These are phyloP conservation scores for Scolopax rusticola DNA, from an alignment of 2,797 vertebrate genomes.

Conservation along the genomic window DNA sequence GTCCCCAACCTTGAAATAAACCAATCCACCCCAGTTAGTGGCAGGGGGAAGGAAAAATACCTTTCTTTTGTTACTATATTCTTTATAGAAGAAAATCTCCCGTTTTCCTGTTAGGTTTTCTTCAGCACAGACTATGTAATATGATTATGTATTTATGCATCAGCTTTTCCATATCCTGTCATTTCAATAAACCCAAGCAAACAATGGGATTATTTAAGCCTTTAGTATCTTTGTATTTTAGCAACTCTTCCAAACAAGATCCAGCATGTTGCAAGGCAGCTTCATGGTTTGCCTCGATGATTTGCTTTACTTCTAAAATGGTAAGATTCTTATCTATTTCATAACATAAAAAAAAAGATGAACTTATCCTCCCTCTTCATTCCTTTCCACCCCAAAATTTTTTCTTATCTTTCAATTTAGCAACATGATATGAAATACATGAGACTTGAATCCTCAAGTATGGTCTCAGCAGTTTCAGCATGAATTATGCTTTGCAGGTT, in stretches of 20 bases:
- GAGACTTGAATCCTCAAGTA: neutral
- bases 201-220: neutral
- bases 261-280: slow-evolving; percentile 10
- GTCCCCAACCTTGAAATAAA: neutral
- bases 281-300: neutral
- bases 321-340: slow-evolving; percentile 17
- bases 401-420: slow-evolving; percentile 26
- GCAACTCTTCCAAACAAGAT: slow-evolving; percentile 9
- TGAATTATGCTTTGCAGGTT: neutral
- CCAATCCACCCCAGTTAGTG: accelerated
- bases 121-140: neutral
- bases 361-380: neutral
- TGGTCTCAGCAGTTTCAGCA: neutral
- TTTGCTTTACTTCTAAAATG: slow-evolving; percentile 25
- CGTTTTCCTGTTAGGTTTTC: neutral
- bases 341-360: slow-evolving; percentile 30
- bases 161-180: slow-evolving; percentile 5
- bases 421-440: neutral
- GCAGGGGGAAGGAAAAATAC: neutral
- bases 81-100: neutral
- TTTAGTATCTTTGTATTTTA: neutral
- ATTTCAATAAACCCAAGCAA: neutral
- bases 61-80: neutral
- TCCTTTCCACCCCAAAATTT: neutral
- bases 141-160: neutral